phyloP scores from a whole-genome alignment of 2,113 vertebrate species.

The Aleadryas rufinucha region DNA sequence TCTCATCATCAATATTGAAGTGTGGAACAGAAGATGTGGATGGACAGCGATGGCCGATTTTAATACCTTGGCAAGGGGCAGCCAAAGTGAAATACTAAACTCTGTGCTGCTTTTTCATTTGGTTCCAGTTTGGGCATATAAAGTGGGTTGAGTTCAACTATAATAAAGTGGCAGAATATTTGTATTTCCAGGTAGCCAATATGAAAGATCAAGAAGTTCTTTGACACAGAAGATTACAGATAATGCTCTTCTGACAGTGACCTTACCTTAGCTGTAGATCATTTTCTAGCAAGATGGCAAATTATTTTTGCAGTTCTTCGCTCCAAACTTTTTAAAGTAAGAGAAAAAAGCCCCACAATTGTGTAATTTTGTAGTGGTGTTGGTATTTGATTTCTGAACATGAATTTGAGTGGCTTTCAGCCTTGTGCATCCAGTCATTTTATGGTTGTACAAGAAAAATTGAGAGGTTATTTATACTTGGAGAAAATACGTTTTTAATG shows the following conservation, averaged over 20 bases:
- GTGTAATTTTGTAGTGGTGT: not conserved
- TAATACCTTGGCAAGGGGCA: not conserved
- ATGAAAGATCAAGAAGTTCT: not conserved
- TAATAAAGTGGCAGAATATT: not conserved
- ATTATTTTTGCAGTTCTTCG: not conserved
- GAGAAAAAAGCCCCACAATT: fast-evolving
- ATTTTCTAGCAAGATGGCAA: not conserved
- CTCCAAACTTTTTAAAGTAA: not conserved
- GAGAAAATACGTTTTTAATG: not conserved
- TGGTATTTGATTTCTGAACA: not conserved
- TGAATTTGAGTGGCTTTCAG: not conserved
- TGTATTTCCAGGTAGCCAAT: not conserved
- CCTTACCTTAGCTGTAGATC: not conserved
- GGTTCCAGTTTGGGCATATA: not conserved
- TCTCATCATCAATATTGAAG: not conserved
- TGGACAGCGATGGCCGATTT: not conserved
- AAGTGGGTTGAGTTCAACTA: not conserved
- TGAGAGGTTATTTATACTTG: not conserved
- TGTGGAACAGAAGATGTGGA: not conserved
- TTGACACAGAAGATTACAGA: not conserved
- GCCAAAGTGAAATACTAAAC: not conserved
- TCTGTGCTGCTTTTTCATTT: not conserved
- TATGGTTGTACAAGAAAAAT: not conserved
- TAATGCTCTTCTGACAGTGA: not conserved
- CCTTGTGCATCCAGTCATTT: not conserved